These are phyloP conservation scores for Nothoprocta perdicaria DNA, from an alignment of 2,113 vertebrate genomes.

Conservation along the genomic window DNA sequence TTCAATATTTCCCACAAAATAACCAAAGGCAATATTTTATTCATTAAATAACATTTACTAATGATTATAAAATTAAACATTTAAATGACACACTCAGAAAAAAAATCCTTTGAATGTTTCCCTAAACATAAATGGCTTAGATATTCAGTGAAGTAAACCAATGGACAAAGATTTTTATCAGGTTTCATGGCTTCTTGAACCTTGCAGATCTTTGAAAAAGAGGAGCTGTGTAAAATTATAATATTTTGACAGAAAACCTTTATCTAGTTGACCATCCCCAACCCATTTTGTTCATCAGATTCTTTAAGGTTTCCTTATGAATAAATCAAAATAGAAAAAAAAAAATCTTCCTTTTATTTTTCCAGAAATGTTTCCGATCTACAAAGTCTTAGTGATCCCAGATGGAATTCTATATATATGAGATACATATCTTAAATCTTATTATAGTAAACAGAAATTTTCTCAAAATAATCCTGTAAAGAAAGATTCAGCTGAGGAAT, in stretches of 20 bases:
- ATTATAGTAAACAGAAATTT: too few relatives aligned
- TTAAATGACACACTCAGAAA: background rate
- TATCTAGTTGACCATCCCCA: background rate
- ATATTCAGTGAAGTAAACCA: background rate
- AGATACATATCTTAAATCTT: too few relatives aligned
- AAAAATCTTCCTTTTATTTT: background rate
- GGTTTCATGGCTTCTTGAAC: background rate
- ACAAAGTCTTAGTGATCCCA: background rate
- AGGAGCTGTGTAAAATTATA: background rate
- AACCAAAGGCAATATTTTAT: background rate
- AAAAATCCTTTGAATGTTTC: background rate
- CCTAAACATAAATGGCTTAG: background rate
- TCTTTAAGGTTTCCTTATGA: background rate
- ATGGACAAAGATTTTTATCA: background rate
- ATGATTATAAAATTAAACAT: background rate
- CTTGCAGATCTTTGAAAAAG: background rate
- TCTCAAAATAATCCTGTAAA: too few relatives aligned
- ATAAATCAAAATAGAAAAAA: background rate
- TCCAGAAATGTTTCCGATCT: too few relatives aligned
- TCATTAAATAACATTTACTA: background rate
- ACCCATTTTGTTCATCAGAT: background rate
- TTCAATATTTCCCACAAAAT: conserved; percentile 1
- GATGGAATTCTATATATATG: too few relatives aligned
- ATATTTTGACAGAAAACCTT: background rate
- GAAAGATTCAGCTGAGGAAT: too few relatives aligned